Conservation (phyloP, 2,888 invertebrate genomes). For the Malthinus flaveolus region DNA sequence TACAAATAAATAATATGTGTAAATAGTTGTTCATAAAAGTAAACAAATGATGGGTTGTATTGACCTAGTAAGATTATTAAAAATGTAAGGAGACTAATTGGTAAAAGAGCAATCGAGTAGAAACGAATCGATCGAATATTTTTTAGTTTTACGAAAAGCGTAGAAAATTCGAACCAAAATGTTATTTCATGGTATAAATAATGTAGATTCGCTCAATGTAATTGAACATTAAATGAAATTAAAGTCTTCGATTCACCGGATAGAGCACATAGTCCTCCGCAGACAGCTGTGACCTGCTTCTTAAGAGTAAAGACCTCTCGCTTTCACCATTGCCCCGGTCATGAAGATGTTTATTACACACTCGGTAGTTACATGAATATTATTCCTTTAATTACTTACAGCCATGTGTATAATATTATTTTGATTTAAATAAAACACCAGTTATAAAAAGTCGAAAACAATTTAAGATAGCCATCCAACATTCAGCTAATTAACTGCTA, state of each 20-base stretch:
- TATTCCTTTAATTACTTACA: conserved; percentile 14
- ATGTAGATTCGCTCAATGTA: not conserved
- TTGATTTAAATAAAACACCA: too few relatives aligned
- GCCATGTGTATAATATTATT: not conserved
- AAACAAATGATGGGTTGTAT: not conserved
- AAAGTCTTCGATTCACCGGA: conserved; percentile 12
- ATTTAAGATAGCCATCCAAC: too few relatives aligned
- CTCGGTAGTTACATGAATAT: conserved; percentile 16
- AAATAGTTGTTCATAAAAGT: not conserved
- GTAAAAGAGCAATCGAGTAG: not conserved
- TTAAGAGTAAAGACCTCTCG: conserved; percentile 47
- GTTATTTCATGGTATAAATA: not conserved
- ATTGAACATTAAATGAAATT: not conserved
- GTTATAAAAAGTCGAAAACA: too few relatives aligned
- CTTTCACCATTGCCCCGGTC: conserved; percentile 49
- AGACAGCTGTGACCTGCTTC: conserved; percentile 43
- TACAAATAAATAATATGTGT: conserved; percentile 1
- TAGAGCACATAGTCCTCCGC: conserved; percentile 21
- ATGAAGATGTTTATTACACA: conserved; percentile 36
- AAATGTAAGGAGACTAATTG: not conserved
- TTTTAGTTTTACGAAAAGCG: not conserved
- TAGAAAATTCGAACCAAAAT: too few relatives aligned
- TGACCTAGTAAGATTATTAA: conserved; percentile 9
- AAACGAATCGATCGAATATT: not conserved
- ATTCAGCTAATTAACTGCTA: too few relatives aligned